These are phyloP conservation scores for Oscheius sp. DNA, from an alignment of 1,140 invertebrate species.

Conservation along the genomic window DNA sequence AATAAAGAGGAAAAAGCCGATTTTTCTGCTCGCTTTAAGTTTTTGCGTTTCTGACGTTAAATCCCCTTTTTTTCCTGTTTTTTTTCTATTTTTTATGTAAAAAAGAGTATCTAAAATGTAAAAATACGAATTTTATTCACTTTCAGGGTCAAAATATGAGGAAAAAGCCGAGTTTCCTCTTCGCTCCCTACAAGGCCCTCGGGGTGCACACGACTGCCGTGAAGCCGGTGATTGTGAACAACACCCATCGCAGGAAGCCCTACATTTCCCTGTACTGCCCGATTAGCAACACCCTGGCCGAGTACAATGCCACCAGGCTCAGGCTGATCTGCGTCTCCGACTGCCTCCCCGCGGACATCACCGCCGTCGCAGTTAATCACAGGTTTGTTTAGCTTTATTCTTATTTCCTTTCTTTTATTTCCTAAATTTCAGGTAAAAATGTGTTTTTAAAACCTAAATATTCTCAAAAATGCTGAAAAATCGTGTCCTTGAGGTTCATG, in stretches of 20 bases:
- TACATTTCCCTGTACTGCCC: conserved; percentile 16
- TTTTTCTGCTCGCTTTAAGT: no score
- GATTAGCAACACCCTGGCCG: conserved; percentile 20
- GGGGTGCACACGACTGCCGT: background rate
- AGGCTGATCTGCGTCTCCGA: conserved; percentile 15
- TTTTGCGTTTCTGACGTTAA: no score
- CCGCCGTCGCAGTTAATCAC: conserved; percentile 7
- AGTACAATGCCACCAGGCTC: conserved; percentile 26
- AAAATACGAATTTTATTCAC: no score
- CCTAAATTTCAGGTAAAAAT: background rate
- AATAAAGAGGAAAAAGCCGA: no score
- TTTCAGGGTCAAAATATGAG: no score
- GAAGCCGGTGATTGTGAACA: background rate
- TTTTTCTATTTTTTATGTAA: no score
- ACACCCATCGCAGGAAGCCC: background rate
- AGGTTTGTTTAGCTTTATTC: conserved; percentile 10
- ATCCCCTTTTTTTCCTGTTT: no score
- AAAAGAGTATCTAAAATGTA: no score
- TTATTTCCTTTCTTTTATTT: background rate
- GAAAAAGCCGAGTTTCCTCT: background rate
- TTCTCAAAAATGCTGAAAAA: background rate
- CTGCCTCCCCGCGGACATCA: background rate
- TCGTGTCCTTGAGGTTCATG: no score
- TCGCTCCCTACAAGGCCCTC: background rate
- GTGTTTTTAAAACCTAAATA: background rate